phyloP scores from a whole-genome alignment of 2,113 vertebrate genomes.

The Lipophrys pholis region DNA sequence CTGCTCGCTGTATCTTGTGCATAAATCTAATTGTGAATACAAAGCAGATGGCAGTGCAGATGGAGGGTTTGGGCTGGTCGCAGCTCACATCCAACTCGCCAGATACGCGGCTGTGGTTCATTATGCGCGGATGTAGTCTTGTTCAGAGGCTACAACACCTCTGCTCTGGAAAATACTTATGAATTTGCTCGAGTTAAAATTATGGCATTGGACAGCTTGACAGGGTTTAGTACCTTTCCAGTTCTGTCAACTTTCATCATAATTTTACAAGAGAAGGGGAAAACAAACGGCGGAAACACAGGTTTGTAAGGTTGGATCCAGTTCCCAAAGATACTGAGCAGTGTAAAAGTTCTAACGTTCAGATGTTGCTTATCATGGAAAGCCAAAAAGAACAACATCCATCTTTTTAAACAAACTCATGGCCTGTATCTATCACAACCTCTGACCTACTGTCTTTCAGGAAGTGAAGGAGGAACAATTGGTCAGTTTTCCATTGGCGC shows the following conservation, averaged over 20 bases:
- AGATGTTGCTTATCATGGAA: no score
- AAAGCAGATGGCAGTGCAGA: slow-evolving; percentile 35
- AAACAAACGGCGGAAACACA: not conserved
- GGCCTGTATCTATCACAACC: no score
- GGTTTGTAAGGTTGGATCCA: no score
- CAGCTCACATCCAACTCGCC: slow-evolving; percentile 7
- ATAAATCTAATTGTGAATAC: slow-evolving; percentile 28
- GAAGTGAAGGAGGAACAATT: no score
- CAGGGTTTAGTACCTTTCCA: not conserved
- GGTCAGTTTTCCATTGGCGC: no score
- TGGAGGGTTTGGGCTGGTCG: slow-evolving; percentile 1
- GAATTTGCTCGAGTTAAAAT: not conserved
- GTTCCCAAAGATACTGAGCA: no score
- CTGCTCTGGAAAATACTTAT: not conserved
- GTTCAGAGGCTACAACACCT: not conserved
- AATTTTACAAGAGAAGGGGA: not conserved
- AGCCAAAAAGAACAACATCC: no score
- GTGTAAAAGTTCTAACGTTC: no score
- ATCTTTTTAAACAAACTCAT: no score
- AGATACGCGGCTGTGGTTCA: slow-evolving; percentile 19
- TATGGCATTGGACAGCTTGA: not conserved
- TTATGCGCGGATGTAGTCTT: slow-evolving; percentile 19
- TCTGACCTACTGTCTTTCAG: no score
- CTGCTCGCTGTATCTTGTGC: not conserved
- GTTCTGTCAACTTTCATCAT: not conserved